Base-by-base conservation (phyloP, 2,797 vertebrate genomes). In the Tarsius wallacei region DNA sequence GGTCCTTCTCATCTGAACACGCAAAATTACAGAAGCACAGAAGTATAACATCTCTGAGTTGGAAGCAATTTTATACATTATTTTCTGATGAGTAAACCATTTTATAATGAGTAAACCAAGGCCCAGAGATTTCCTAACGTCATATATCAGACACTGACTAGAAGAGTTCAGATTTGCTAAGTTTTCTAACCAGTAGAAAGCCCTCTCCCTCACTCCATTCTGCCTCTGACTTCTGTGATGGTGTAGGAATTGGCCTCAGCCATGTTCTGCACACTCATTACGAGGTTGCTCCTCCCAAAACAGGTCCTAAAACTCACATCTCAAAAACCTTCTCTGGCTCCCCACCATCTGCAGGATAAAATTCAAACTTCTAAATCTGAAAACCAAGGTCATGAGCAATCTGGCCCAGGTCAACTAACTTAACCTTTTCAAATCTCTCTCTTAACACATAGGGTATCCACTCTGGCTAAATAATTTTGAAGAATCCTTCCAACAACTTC, bases 281-380 rank as follows among this genome's bases (percentile, higher is more conserved):
- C 13, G 63, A 91, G 24, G 6, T 68, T 63, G 73, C 12, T 86
- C 21, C 73, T 88, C 31, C 36, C 55, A 77, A 95, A 86, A 93
- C n/a, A 64, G 12, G 49, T n/a, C 71, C 55, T 87, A 82, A 94
- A 84, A 66, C 33, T 77, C 77, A 71, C 17, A 21, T 64, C 53
- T 89, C 73, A 88, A 89, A 96, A 91, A 7, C 68, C 36, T 85
- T 86, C 61, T 85, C 49, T 90, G 78, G 31, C 10, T 88, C 24
- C 9, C 16, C 26, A 82, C 5, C 12, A 77, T 19, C 76, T 36
- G 91, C 15, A 88, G 70, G n/a, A 88, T 78, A 57, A 96, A 53
- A 12, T 24, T 59, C 33, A 95, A 86, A 78, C 22, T 36, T 91
- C 21, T 86, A 87, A 97, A 86, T 83, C 68, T 87, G 36, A 96